Base-by-base conservation (phyloP, 2,888 invertebrate genomes). In the Bellardia bayeri region DNA sequence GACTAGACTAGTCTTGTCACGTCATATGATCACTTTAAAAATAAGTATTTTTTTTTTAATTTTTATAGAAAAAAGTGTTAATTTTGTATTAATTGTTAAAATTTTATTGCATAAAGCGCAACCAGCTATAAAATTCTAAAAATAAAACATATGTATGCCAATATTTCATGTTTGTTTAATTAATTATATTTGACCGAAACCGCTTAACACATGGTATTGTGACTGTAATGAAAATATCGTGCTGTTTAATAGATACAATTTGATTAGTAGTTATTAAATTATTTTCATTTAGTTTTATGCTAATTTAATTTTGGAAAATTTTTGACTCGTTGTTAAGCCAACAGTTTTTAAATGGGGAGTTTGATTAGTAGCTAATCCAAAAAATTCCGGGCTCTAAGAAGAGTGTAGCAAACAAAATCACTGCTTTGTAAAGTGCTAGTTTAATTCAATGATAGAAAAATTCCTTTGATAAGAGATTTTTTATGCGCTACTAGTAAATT, bases 31-130 rank as follows among this genome's bases (percentile, higher is more conserved):
- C 51, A 2, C 6, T 8, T 64, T 63, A 40, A 49, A 76, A 64
- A 76, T 51, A 76, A 8, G 2, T n/a, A n/a, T 7, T 51, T 51
- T 51, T 51, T 14, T 51, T 51, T 51, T n/a, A 51, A n/a, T 51
- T n/a, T 51, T 51, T 6, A 51, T 7, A n/a, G n/a, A 40, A 40
- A 63, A 75, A 75, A 9, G 69, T 71, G 79, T 69, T 80, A 80
- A 80, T 71, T 37, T 51, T 40, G 37, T 40, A 16, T 78, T 79
- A 37, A n/a, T 69, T 58, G 40, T 40, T 69, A 14, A 9, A 56
- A 54, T 58, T 58, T 42, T 78, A 68, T 64, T 74, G 42, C 23
- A 30, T 5, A 13, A 58, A 45, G 30, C 45, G 33, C 33, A 13
- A 13, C 30, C 3, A 30, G 45, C 3, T 45, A 45, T 8, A 9